These are phyloP conservation scores for Turnix velox DNA, from an alignment of 2,113 vertebrate species.

Conservation along the genomic window DNA sequence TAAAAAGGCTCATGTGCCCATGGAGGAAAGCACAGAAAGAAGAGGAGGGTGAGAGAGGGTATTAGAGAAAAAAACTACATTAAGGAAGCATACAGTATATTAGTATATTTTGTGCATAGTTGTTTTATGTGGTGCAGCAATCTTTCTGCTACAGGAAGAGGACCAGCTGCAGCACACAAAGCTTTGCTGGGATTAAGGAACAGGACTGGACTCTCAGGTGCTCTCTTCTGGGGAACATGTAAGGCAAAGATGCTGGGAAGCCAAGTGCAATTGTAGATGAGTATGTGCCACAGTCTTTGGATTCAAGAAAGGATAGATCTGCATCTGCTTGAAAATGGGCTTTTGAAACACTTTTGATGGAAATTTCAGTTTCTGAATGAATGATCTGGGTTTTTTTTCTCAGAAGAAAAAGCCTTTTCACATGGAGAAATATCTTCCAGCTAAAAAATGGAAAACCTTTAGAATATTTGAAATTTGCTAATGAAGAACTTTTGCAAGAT, in stretches of 20 bases:
- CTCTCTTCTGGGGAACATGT: not conserved
- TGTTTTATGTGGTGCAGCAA: not conserved
- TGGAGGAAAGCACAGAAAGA: not conserved
- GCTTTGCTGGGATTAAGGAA: not conserved
- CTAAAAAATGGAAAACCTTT: not conserved
- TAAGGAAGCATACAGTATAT: not conserved
- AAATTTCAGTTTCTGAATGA: slow-evolving; percentile 31
- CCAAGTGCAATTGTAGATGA: not conserved
- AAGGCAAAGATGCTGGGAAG: not conserved
- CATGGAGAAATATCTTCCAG: not conserved
- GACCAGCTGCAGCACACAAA: not conserved
- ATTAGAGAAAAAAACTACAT: not conserved
- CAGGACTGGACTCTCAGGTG: not conserved
- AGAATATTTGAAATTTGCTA: not conserved
- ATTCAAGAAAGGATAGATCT: not conserved
- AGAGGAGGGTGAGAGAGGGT: not conserved
- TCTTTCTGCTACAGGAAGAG: too few relatives aligned
- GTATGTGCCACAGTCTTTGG: not conserved
- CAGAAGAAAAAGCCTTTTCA: not conserved
- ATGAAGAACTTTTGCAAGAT: not conserved
- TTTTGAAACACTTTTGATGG: slow-evolving; percentile 25
- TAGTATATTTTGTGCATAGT: not conserved
- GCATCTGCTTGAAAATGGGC: slow-evolving; percentile 12
- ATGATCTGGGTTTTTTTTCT: not conserved
- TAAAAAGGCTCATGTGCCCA: slow-evolving; percentile 5